Base-by-base conservation (phyloP, 1,140 invertebrate species). In the Penaeus japonicus region DNA sequence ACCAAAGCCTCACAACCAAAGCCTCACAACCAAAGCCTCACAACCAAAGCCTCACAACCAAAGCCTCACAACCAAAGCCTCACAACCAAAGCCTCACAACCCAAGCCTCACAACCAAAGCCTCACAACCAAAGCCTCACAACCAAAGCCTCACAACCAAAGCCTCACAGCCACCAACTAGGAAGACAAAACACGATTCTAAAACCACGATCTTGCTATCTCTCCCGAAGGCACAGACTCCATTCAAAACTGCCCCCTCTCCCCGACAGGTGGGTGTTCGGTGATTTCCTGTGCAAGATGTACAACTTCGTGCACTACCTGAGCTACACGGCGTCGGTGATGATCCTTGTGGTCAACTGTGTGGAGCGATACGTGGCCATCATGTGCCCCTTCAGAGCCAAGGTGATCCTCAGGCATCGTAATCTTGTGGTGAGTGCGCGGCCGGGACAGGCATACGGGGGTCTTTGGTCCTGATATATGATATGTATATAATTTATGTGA, bases 281-380 rank as follows among this genome's bases (percentile, higher is more conserved):
- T 1, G 94, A 96, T 85, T 96, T 96, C 90, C 93, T 97, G 20
- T 97, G 96, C 92, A 96, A 96, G 91, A 96, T 96, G 94, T 96
- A 97, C 92, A 95, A 96, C 93, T 97, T 96, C 91, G 94, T 96
- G 15, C 95, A 96, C 91, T 95, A 95, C 0, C 92, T 97, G 39
- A 96, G 96, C 91, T 96, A 96, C 92, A 96, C 96, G 3, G 95
- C 96, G 0, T 96, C 96, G 17, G 96, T 97, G 86, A 95, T 96
- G 91, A 96, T 97, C 62, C 92, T 97, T 75, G 95, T 96, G 18
- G 95, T 96, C 22, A 96, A 96, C 83, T 96, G 96, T 91, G 95
- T 95, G n/a, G 96, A 97, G 91, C 93, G 96, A 86, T 97, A 96
- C 91, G 94, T 97, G 89, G 96, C 96, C 81, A 97, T 96, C 73